A percentile compares a stretch with the other conserved stretches of the same genome.
Conservation (phyloP, 2,888 invertebrate genomes). For the Parnassius orleans region DNA sequence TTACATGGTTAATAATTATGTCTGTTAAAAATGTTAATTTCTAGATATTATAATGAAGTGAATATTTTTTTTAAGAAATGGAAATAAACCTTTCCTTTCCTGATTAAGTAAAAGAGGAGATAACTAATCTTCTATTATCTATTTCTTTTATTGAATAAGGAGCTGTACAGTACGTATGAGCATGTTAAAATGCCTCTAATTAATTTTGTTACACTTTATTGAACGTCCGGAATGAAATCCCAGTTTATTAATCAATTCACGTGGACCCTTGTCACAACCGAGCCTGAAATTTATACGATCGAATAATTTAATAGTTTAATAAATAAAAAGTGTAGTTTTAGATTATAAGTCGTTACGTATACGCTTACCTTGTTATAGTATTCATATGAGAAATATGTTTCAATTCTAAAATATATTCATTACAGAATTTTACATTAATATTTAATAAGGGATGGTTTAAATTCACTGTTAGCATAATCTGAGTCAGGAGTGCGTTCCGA, state of each 20-base stretch:
- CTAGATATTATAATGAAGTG: neutral
- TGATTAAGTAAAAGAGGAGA: too few relatives aligned
- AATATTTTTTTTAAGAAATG: too few relatives aligned
- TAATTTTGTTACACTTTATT: constrained; percentile 10
- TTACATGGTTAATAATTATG: too few relatives aligned
- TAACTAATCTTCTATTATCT: too few relatives aligned
- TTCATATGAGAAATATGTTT: too few relatives aligned
- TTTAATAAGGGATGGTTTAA: constrained; percentile 81
- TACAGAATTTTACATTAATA: constrained; percentile 26
- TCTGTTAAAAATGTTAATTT: too few relatives aligned
- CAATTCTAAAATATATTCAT: constrained; percentile 17
- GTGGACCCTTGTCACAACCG: constrained; percentile 11
- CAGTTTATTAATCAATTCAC: constrained; percentile 15
- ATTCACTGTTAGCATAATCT: constrained; percentile 88
- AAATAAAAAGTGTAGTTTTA: too few relatives aligned
- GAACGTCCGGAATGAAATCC: neutral
- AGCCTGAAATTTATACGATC: neutral
- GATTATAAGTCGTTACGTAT: too few relatives aligned
- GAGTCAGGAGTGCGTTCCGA: constrained; percentile 78
- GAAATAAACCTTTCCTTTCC: too few relatives aligned
- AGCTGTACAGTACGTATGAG: too few relatives aligned
- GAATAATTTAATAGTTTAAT: neutral
- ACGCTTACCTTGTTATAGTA: too few relatives aligned
- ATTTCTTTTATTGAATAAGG: too few relatives aligned
- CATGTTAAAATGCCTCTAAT: constrained; percentile 8